Evolutionary conservation across 2,113 vertebrate species (phyloP).

Genomic region (Anguilla japonica): DNA sequence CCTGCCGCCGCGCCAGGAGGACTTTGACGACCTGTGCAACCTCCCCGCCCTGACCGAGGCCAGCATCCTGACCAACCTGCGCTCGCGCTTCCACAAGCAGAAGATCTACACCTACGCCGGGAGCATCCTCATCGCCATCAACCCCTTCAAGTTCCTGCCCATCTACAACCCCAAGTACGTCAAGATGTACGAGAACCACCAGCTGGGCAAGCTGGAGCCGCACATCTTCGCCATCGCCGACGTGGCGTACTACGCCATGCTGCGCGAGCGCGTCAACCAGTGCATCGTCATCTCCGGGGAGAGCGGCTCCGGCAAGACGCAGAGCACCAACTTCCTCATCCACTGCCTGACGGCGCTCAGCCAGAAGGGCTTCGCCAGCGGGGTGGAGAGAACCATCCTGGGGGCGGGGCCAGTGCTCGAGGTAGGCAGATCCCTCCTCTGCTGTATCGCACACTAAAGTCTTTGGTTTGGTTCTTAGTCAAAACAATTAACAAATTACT

Average conservation of each 20-base stretch:
- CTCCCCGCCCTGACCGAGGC: conserved; percentile 85
- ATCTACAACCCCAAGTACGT: conserved; percentile 99
- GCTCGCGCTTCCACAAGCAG: conserved; percentile 86
- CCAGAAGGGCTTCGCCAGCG: conserved; percentile 96
- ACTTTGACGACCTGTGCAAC: conserved; percentile 92
- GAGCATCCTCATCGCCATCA: conserved; percentile 94
- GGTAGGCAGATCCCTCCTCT: conserved; percentile 66
- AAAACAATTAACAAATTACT: no score
- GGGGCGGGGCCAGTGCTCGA: conserved; percentile 96
- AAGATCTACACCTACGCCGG: conserved; percentile 97
- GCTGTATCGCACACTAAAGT: neutral
- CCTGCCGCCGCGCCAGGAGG: conserved; percentile 83
- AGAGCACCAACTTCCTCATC: conserved; percentile 98
- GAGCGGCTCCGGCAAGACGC: conserved; percentile 96
- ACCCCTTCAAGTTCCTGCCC: conserved; percentile 96
- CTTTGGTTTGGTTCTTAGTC: no score
- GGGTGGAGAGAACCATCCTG: conserved; percentile 95
- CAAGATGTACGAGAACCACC: conserved; percentile 97
- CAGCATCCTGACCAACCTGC: conserved; percentile 84
- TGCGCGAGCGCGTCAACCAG: conserved; percentile 88
- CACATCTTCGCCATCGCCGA: conserved; percentile 98
- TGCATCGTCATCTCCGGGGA: conserved; percentile 98
- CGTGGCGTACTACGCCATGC: conserved; percentile 94
- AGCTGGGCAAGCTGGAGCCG: conserved; percentile 93
- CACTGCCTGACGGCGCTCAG: conserved; percentile 96